phyloP scores from a whole-genome alignment of 2,113 vertebrate species.

The Neogobius melanostomus region DNA sequence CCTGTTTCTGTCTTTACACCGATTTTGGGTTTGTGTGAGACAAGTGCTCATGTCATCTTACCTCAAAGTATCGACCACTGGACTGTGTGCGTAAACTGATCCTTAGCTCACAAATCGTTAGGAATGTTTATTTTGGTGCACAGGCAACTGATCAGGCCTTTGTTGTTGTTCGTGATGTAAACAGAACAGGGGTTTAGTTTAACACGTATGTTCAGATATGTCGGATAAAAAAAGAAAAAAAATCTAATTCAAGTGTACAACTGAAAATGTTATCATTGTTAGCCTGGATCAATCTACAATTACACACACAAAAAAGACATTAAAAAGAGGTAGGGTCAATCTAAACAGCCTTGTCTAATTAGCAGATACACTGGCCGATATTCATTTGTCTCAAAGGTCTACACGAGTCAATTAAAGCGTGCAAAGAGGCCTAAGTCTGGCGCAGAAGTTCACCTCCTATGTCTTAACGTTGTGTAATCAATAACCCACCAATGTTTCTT shows the following conservation, averaged over 20 bases:
- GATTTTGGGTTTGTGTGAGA: conserved; percentile 52
- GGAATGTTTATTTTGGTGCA: conserved; percentile 70
- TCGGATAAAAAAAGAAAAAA: conserved; percentile 12
- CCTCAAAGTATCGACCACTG: conserved; percentile 70
- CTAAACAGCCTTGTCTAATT: conserved; percentile 79
- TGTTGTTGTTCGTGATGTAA: conserved; percentile 48
- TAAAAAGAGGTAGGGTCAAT: conserved; percentile 17
- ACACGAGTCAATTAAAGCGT: conserved; percentile 79
- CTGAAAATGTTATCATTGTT: background rate
- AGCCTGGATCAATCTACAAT: conserved; percentile 2
- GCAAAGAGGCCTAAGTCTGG: conserved; percentile 75
- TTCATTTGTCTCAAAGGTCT: conserved; percentile 88
- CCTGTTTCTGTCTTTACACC: conserved; percentile 37
- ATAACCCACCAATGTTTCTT: conserved; percentile 31
- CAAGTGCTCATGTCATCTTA: conserved; percentile 68
- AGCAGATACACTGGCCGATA: conserved; percentile 84
- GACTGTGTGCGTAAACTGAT: conserved; percentile 66
- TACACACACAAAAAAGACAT: background rate
- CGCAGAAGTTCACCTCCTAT: conserved; percentile 28
- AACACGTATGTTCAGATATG: conserved; percentile 19
- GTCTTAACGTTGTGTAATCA: conserved; percentile 33
- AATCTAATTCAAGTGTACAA: conserved; percentile 18
- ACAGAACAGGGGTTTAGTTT: conserved; percentile 16
- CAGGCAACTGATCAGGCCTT: conserved; percentile 52
- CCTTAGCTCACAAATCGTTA: conserved; percentile 65